These are phyloP conservation scores for Gambusia yucatana DNA, from an alignment of 2,797 vertebrate genomes.

Conservation along the genomic window DNA sequence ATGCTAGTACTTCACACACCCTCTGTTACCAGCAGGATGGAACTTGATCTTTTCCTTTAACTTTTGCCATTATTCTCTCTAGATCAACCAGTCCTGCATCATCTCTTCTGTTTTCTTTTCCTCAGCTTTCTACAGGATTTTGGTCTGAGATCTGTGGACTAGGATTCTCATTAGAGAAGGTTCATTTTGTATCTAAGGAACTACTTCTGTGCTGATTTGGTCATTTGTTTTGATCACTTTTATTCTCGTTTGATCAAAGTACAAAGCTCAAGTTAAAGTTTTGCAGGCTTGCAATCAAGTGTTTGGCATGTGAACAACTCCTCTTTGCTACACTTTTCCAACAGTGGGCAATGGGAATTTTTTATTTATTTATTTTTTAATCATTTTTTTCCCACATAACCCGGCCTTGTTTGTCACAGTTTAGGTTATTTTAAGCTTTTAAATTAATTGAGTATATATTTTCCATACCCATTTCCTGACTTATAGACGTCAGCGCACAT, in stretches of 20 bases:
- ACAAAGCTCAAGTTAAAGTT: not conserved
- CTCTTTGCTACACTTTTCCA: not conserved
- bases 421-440: not conserved
- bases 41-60: not conserved
- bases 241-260: not conserved
- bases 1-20: not conserved
- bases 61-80: not conserved
- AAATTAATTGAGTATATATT: not conserved
- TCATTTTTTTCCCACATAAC: not conserved
- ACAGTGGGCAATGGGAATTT: not conserved
- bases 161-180: not conserved
- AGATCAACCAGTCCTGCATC: not conserved
- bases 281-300: not conserved
- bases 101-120: not conserved
- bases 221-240: not conserved
- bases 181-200: not conserved
- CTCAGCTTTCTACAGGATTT: conserved; percentile 1
- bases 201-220: not conserved
- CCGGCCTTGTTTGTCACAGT: not conserved
- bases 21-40: not conserved
- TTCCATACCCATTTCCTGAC: not conserved
- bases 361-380: not conserved
- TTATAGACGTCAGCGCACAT: not conserved
- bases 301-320: not conserved
- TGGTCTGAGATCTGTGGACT: not conserved